These are phyloP conservation scores for Carlito syrichta DNA, from an alignment of 2,113 vertebrate species.

Conservation along the genomic window DNA sequence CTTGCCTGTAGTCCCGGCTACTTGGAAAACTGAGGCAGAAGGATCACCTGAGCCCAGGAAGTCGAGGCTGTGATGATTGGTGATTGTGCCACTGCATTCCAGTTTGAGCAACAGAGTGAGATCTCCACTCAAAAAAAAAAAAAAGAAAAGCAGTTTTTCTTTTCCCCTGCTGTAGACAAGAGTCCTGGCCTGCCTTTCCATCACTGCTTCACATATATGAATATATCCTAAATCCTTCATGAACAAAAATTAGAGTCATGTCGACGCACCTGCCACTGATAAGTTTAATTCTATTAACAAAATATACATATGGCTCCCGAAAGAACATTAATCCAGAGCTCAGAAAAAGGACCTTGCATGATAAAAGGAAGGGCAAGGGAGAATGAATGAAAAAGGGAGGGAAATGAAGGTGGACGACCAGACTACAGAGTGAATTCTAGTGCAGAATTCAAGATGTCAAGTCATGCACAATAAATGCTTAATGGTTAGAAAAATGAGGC, in stretches of 20 bases:
- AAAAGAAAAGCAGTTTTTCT: no score
- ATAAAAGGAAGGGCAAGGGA: background rate
- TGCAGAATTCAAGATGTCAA: background rate
- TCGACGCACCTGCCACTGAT: background rate
- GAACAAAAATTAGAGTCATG: background rate
- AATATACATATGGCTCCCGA: background rate
- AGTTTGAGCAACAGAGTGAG: no score
- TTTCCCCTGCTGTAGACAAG: background rate
- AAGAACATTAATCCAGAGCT: background rate
- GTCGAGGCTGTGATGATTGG: no score
- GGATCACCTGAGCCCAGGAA: no score
- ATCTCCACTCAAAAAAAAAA: no score
- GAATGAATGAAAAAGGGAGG: background rate
- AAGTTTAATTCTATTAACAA: background rate
- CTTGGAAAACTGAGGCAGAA: no score
- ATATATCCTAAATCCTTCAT: background rate
- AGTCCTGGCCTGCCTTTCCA: background rate
- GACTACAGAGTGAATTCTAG: background rate
- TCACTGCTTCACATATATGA: background rate
- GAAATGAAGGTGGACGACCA: background rate
- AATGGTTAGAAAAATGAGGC: conserved; percentile 11
- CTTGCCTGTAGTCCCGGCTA: no score
- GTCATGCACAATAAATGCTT: background rate
- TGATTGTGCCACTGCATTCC: no score
- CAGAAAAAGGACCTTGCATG: background rate